These are phyloP conservation scores for Drosophila helvetica DNA, from an alignment of 2,888 invertebrate species.

Conservation along the genomic window DNA sequence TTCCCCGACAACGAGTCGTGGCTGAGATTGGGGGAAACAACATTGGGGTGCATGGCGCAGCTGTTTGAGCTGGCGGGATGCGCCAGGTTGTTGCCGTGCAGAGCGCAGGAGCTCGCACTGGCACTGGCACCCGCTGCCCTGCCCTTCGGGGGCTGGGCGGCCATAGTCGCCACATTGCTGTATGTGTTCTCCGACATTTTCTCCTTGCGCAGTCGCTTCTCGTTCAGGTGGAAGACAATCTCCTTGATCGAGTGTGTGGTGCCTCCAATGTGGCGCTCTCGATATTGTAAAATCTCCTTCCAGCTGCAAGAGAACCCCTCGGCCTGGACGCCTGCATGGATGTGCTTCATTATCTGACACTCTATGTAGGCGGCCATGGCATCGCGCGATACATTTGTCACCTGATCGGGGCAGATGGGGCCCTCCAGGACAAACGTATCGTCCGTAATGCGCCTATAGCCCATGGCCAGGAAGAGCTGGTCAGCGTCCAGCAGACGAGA, in stretches of 20 bases:
- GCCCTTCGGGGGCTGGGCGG: constrained; percentile 48
- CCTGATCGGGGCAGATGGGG: constrained; percentile 92
- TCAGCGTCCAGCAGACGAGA: constrained; percentile 91
- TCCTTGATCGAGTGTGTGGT: constrained; percentile 80
- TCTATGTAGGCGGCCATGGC: constrained; percentile 94
- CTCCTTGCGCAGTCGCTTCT: constrained; percentile 78
- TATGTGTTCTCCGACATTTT: constrained; percentile 71
- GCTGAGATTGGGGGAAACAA: constrained; percentile 58
- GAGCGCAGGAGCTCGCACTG: constrained; percentile 40
- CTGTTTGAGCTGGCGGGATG: constrained; percentile 28
- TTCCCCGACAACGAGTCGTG: constrained; percentile 47
- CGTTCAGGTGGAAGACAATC: constrained; percentile 76
- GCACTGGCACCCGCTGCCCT: not conserved
- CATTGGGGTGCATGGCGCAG: constrained; percentile 58
- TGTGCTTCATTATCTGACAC: constrained; percentile 91
- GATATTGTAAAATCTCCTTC: constrained; percentile 86
- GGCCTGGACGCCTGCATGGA: constrained; percentile 90
- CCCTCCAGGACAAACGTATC: constrained; percentile 87
- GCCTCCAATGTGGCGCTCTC: constrained; percentile 81
- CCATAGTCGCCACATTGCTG: constrained; percentile 57
- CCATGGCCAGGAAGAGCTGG: constrained; percentile 91
- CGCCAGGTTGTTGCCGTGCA: constrained; percentile 51
- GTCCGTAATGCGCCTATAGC: constrained; percentile 88
- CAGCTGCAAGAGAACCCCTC: constrained; percentile 86
- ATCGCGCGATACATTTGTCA: constrained; percentile 91